Conservation (phyloP, 2,797 vertebrate species). For the Eulemur mongoz region DNA sequence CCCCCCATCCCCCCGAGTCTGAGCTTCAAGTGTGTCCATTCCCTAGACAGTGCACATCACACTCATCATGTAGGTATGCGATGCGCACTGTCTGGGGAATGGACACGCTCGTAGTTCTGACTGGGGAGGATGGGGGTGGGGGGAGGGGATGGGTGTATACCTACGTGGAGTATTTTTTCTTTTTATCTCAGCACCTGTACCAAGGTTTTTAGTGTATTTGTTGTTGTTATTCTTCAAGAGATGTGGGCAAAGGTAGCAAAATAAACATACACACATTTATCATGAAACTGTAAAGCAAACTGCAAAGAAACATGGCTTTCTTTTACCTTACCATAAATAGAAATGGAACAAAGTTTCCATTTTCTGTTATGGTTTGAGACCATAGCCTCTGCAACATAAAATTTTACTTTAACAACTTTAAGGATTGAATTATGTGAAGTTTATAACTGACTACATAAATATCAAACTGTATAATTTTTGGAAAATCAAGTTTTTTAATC, state of each 20-base stretch:
- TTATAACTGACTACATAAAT: not conserved
- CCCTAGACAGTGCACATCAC: no score
- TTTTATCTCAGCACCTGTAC: not conserved
- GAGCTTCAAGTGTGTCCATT: no score
- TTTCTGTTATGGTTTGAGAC: not conserved
- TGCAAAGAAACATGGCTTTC: not conserved
- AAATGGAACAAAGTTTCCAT: not conserved
- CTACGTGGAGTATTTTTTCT: not conserved
- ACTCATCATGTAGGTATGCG: no score
- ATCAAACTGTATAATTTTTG: not conserved
- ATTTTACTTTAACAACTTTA: conserved; percentile 30
- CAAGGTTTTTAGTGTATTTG: not conserved
- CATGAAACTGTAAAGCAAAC: not conserved
- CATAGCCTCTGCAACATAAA: not conserved
- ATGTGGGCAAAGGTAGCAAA: not conserved
- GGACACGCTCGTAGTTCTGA: no score
- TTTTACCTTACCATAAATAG: not conserved
- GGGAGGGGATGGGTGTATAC: no score
- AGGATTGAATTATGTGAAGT: not conserved
- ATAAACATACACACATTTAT: not conserved
- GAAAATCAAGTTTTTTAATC: not conserved
- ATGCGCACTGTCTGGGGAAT: no score
- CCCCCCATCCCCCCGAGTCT: no score
- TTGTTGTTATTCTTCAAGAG: not conserved
- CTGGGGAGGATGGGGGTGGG: no score